Evolutionary conservation across 2,113 vertebrate species (phyloP), one percentile per base, ranked within the genome.

Genomic region (Penelope pileata): DNA sequence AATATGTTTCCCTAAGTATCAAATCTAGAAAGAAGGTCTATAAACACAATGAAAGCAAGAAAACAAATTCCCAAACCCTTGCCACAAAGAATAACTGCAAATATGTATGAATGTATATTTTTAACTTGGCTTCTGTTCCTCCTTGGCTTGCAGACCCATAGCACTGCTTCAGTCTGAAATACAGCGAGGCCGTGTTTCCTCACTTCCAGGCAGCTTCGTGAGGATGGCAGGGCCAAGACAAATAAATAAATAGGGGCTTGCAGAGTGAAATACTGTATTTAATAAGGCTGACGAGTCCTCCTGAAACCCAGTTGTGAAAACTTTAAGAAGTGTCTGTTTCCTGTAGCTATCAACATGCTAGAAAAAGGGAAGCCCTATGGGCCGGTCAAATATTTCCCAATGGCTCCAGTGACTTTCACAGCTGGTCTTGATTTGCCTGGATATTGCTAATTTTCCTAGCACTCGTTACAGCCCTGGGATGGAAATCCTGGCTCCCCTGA

Each of bases 381-480:
- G 56, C 84, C 78, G 60, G 51, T 75, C 47, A 77, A 9, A 30
- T 50, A 78, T 86, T 89, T 86, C 89, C 92, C 74, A 78, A 6
- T 0, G 5, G 54, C 86, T 62, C 45, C 81, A 75, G 73, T 48
- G 79, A 69, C 56, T 94, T 89, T 78, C 1, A 8, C 96, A 94
- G 89, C 93, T 96, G 96, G 34, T 92, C 64, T 91, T 89, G 69
- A 70, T 95, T 95, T 92, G 56, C 84, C 60, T 70, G 77, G 68
- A 43, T 96, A 47, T 78, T 87, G 77, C 64, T 89, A 19, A 40
- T 86, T 94, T 83, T 66, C 47, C 50, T 62, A 6, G 45, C 45
- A 45, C 54, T 91, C 0, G 0, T 74, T 86, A 70, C 45, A 86
- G 10, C n/a, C n/a, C 34, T 63, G 56, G 64, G 58, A 89, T 74